phyloP scores from a whole-genome alignment of 35 echinoderm and acorn worm genomes.

The Patiria miniata region DNA sequence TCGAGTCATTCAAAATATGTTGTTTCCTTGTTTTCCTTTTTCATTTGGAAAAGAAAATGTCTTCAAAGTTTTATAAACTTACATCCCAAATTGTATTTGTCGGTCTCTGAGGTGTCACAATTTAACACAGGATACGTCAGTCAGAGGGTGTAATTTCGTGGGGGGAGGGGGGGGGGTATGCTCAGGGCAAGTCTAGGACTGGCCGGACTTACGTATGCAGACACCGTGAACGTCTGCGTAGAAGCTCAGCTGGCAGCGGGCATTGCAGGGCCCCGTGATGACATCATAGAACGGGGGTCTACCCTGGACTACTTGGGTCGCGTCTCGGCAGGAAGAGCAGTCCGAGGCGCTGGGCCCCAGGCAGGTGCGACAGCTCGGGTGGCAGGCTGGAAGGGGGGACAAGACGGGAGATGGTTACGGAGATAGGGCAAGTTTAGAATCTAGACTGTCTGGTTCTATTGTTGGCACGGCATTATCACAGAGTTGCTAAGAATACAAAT shows the following conservation, averaged over 20 bases:
- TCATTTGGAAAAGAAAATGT: too few species aligned
- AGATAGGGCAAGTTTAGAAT: too few species aligned
- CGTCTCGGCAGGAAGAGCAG: conserved; percentile 75
- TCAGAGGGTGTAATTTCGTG: neutral
- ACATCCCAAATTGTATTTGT: too few species aligned
- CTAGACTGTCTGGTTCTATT: too few species aligned
- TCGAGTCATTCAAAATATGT: too few species aligned
- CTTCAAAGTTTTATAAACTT: too few species aligned
- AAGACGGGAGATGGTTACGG: neutral
- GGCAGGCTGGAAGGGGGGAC: conserved; percentile 54
- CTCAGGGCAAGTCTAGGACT: neutral
- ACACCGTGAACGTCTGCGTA: conserved; percentile 66
- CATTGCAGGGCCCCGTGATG: conserved; percentile 63
- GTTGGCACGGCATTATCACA: too few species aligned
- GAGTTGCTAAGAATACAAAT: too few species aligned
- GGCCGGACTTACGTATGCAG: conserved; percentile 74
- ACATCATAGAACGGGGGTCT: conserved; percentile 64
- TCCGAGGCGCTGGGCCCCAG: conserved; percentile 54
- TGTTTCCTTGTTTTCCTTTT: too few species aligned
- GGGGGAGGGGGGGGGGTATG: neutral
- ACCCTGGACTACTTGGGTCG: conserved; percentile 69
- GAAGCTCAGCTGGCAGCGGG: conserved; percentile 69
- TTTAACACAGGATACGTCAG: neutral
- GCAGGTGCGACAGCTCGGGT: conserved; percentile 80
- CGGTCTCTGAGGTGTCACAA: too few species aligned